These are phyloP conservation scores for Leptogaster cylindrica DNA, from an alignment of 2,888 invertebrate species.

Conservation along the genomic window DNA sequence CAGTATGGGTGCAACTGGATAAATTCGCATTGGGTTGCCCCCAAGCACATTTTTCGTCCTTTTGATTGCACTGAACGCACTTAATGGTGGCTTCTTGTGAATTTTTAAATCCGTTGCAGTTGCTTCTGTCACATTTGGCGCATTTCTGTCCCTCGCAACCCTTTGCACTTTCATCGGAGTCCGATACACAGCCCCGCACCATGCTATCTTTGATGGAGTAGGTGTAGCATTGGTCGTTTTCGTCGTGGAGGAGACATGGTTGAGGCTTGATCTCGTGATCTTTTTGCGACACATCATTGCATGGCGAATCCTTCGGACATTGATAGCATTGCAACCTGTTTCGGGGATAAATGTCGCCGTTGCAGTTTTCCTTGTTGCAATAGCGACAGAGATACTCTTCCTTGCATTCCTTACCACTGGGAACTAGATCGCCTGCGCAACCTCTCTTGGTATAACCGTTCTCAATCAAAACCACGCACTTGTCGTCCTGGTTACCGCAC, in stretches of 20 bases:
- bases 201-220: constrained; percentile 48
- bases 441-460: constrained; percentile 10
- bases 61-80: constrained; percentile 14
- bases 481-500: neutral
- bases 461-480: neutral
- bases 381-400: neutral
- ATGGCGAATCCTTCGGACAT: constrained; percentile 47
- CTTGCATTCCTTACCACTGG: neutral
- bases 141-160: constrained; percentile 50
- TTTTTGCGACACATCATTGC: neutral
- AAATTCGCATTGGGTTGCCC: neutral
- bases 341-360: constrained; percentile 53
- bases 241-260: constrained; percentile 47
- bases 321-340: constrained; percentile 55
- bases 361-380: constrained; percentile 48
- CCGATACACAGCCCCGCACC: constrained; percentile 52
- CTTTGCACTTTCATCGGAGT: constrained; percentile 31
- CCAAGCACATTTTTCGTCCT: constrained; percentile 16
- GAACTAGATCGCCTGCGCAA: neutral
- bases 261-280: neutral
- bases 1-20: neutral
- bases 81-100: neutral
- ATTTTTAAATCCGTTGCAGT: constrained; percentile 49
- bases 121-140: constrained; percentile 45
- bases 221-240: constrained; percentile 52